Evolutionary conservation across 1,140 invertebrate genomes (phyloP), one percentile per base, ranked within the genome.

Genomic region (Pseudomyrmex dendroicus): DNA sequence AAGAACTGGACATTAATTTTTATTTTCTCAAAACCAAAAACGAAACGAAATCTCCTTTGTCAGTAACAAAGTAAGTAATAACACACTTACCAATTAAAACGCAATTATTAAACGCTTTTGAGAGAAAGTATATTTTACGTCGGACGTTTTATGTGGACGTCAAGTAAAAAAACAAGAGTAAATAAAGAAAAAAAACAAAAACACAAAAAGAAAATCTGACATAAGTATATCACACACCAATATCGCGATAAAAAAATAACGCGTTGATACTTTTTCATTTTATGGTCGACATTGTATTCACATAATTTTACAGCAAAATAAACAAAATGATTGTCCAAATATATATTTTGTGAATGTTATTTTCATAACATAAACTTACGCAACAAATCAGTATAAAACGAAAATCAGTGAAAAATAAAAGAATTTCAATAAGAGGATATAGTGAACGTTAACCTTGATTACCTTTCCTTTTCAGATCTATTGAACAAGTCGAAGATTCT

Each of bases 381-480:
- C 15, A 8, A 25, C 17, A 20, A 77, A 54, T 22, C 20, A 46
- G 0, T 15, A 76, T n/a, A 8, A 62, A 62, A 74, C 15, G 2
- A 46, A 77, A 77, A 66, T 52, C 4, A n/a, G 10, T 25, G 5
- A 56, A 46, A 22, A 56, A 67, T 17, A 46, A 17, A 35, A 44
- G 7, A 67, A 64, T 68, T 54, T 72, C 15, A 59, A 67, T 54
- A 73, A 48, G 66, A 82, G 22, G 61, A 74, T 82, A 57, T 67
- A 63, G 59, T 82, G 70, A 54, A 88, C 73, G 46, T 84, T 68
- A 87, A 67, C 83, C 86, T 87, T 88, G 83, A 35, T 77, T 62
- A 88, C 22, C 46, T 20, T 80, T 88, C 61, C 66, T 70, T 87
- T 76, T 87, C 70, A 80, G 44, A 84, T 8, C 56, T 44, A 59